A percentile compares a stretch with the other conserved stretches of the same genome.
Conservation (phyloP, 1,140 invertebrate genomes). For the Lerema accius region DNA sequence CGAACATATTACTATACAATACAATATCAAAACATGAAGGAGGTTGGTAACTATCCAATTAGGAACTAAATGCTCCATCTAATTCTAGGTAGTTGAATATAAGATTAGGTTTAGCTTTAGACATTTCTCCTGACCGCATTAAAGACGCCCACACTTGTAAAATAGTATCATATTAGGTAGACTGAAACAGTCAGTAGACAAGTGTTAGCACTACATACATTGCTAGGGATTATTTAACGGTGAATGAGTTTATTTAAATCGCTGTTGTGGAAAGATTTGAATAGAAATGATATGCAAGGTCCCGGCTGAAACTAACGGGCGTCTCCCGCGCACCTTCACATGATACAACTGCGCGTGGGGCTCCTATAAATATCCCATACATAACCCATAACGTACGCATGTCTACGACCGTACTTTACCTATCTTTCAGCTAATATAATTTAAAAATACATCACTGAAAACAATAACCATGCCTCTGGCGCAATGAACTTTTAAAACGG, state of each 20-base stretch:
- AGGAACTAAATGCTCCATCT: slow-evolving; percentile 10
- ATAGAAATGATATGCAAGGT: slow-evolving; percentile 52
- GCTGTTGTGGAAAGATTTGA: slow-evolving; percentile 6
- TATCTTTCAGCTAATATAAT: slow-evolving; percentile 35
- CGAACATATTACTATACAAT: too few species aligned
- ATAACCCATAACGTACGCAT: slow-evolving; percentile 47
- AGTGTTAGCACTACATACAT: slow-evolving; percentile 13
- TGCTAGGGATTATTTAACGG: not conserved
- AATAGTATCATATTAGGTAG: slow-evolving; percentile 24
- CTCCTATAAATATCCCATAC: slow-evolving; percentile 63
- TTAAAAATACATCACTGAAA: slow-evolving; percentile 35
- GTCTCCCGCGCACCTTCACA: slow-evolving; percentile 61
- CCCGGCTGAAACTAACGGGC: slow-evolving; percentile 59
- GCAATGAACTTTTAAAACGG: slow-evolving; percentile 20
- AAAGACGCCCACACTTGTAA: slow-evolving; percentile 12
- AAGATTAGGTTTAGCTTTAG: slow-evolving; percentile 16
- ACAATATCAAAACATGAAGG: too few species aligned
- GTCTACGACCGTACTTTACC: slow-evolving; percentile 38
- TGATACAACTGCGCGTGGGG: slow-evolving; percentile 59
- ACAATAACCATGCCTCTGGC: slow-evolving; percentile 28
- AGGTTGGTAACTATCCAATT: not conserved
- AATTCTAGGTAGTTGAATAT: slow-evolving; percentile 17
- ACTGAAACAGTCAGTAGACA: slow-evolving; percentile 18
- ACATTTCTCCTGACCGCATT: slow-evolving; percentile 30
- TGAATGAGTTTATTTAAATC: not conserved